These are phyloP conservation scores for Nycteola revayana DNA, from an alignment of 2,888 invertebrate genomes.

Conservation along the genomic window DNA sequence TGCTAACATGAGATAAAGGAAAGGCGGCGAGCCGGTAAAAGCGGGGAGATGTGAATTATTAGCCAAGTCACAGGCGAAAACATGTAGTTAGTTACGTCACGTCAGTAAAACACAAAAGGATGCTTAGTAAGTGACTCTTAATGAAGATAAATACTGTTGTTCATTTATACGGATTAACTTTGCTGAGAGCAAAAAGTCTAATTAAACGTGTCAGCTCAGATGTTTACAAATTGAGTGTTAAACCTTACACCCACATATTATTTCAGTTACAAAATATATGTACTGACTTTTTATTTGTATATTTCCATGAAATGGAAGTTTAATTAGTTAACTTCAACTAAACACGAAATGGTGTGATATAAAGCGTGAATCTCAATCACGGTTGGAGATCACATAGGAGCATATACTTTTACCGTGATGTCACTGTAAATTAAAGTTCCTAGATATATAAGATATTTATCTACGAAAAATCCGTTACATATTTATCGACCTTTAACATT, in stretches of 20 bases:
- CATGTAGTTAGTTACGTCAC: conserved; percentile 71
- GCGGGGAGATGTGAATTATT: conserved; percentile 76
- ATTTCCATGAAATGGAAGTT: too few species aligned
- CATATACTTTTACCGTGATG: too few species aligned
- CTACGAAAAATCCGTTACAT: too few species aligned
- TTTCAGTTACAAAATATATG: too few species aligned
- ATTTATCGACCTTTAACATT: too few species aligned
- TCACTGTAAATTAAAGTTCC: too few species aligned
- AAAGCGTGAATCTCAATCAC: too few species aligned
- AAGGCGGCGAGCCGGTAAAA: conserved; percentile 71
- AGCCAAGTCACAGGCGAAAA: conserved; percentile 72
- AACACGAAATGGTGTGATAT: too few species aligned
- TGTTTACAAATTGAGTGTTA: conserved; percentile 39
- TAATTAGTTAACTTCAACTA: too few species aligned
- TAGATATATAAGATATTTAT: too few species aligned
- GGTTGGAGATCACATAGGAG: too few species aligned
- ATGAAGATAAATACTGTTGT: conserved; percentile 79
- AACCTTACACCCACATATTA: conserved; percentile 15
- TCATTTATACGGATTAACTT: conserved; percentile 76
- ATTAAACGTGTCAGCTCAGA: conserved; percentile 49
- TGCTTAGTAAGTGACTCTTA: conserved; percentile 74
- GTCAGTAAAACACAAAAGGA: conserved; percentile 75
- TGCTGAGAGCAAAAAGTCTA: conserved; percentile 62
- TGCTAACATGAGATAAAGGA: conserved; percentile 75
- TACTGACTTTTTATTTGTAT: too few species aligned